Evolutionary conservation across 2,888 invertebrate species (phyloP), one percentile per base, ranked within the genome.

Genomic region (Lysandra bellargus): DNA sequence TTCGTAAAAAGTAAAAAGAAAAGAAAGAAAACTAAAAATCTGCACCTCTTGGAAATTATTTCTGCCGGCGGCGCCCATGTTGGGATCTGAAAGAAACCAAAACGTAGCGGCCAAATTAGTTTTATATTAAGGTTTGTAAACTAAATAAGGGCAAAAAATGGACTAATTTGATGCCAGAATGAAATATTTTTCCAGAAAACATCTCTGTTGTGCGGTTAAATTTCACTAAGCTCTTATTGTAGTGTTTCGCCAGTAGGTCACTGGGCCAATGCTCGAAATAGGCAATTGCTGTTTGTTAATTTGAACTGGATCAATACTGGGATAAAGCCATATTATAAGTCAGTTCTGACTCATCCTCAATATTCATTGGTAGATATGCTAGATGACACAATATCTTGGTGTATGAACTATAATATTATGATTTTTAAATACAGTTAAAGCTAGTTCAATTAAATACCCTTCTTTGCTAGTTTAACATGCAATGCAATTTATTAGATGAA

Each of bases 291-390:
- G 69, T 69, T 69, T 33, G 14, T 69, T 69, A 33, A 69, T 69
- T 33, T 69, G 7, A 9, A 69, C 69, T 33, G 69, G 69, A 69
- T 69, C 69, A 69, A 69, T 69, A 69, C 69, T 33, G 69, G 69
- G 69, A 69, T 69, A 5, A 14, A 33, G 69, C 14, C 33, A 64
- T 64, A 64, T 64, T 64, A 30, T 30, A 30, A 17, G 9, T 64
- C 9, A 30, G 23, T 64, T 64, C 30, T 12, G 30, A 12, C 30
- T 64, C 64, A 64, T 23, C 64, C 30, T 12, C 64, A 69, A 69
- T 2, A 37, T 69, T 69, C 5, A 30, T 3, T 64, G 12, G 3
- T 64, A 12, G 64, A 12, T 64, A 1, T 64, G 12, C 9, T 64
- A 12, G 64, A 12, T 64, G 2, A 30, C 12, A 4, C 30, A 23